phyloP scores from a whole-genome alignment of 2,113 vertebrate species.

The Gopherus evgoodei region DNA sequence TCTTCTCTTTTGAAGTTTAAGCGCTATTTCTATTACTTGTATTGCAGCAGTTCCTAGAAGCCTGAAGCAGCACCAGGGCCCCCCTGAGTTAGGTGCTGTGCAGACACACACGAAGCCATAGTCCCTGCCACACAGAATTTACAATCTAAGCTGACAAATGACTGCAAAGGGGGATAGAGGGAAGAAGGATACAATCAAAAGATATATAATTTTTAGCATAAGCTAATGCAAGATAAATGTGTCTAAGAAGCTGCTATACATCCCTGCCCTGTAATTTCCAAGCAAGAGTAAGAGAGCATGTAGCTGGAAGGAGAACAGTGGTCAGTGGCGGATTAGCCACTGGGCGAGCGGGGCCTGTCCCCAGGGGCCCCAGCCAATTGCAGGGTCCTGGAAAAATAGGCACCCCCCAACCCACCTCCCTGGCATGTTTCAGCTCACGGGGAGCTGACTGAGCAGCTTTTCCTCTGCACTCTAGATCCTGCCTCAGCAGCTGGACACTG shows the following conservation, averaged over 20 bases:
- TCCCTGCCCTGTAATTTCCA: fast-evolving
- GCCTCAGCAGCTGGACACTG: too few species aligned
- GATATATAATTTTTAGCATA: not conserved
- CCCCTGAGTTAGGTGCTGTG: not conserved
- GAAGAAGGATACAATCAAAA: not conserved
- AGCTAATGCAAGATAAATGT: fast-evolving
- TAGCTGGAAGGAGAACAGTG: fast-evolving
- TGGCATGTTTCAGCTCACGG: too few species aligned
- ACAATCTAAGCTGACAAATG: fast-evolving
- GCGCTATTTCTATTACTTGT: slow-evolving; percentile 13
- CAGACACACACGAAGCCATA: fast-evolving
- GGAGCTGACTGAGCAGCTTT: too few species aligned
- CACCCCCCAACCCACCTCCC: too few species aligned
- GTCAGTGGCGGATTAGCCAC: too few species aligned
- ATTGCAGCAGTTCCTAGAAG: not conserved
- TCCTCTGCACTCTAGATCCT: too few species aligned
- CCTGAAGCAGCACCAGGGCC: not conserved
- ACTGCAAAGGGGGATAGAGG: not conserved
- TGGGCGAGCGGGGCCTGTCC: too few species aligned
- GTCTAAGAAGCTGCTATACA: not conserved
- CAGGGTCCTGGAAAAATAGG: too few species aligned
- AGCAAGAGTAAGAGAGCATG: not conserved
- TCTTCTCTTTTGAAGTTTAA: not conserved
- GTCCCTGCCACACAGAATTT: fast-evolving
- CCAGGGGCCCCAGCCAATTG: too few species aligned